A percentile compares a stretch with the other conserved stretches of the same genome.
phyloP scores from a whole-genome alignment of 2,888 invertebrate genomes.

The Drosophila cracens region DNA sequence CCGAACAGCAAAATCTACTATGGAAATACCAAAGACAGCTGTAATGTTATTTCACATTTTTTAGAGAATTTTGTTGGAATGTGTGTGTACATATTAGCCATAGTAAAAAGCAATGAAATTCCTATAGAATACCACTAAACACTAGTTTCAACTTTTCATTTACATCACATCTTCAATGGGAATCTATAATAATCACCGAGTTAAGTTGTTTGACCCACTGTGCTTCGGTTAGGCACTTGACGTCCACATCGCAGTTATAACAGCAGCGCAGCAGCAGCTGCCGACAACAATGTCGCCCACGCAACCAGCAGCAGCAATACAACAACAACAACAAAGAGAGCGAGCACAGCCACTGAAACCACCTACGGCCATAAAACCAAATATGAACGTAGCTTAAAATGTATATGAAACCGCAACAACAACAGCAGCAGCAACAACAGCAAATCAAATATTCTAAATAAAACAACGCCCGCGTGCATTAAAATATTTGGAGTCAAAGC shows the following conservation, averaged over 20 bases:
- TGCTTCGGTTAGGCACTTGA: constrained; percentile 26
- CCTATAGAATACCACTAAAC: background rate
- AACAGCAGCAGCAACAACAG: constrained; percentile 31
- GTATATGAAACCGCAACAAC: constrained; percentile 29
- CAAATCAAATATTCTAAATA: constrained; percentile 68
- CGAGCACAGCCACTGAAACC: constrained; percentile 53
- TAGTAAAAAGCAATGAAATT: background rate
- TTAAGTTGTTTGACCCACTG: constrained; percentile 17
- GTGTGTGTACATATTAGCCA: background rate
- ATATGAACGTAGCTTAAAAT: constrained; percentile 62
- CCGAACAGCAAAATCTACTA: constrained; percentile 1
- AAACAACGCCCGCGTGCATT: constrained; percentile 62
- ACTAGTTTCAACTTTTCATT: background rate
- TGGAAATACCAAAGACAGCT: constrained; percentile 13
- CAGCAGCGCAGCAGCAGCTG: constrained; percentile 30
- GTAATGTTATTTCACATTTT: constrained; percentile 12
- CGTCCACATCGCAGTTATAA: constrained; percentile 31
- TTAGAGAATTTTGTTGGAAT: background rate
- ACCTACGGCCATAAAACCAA: constrained; percentile 68
- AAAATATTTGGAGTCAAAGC: constrained; percentile 28
- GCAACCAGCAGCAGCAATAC: constrained; percentile 29
- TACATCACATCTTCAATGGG: background rate
- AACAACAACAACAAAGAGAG: constrained; percentile 32
- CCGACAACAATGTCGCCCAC: constrained; percentile 29
- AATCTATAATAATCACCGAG: background rate